phyloP scores from a whole-genome alignment of 2,113 vertebrate genomes.

The Strix aluco region DNA sequence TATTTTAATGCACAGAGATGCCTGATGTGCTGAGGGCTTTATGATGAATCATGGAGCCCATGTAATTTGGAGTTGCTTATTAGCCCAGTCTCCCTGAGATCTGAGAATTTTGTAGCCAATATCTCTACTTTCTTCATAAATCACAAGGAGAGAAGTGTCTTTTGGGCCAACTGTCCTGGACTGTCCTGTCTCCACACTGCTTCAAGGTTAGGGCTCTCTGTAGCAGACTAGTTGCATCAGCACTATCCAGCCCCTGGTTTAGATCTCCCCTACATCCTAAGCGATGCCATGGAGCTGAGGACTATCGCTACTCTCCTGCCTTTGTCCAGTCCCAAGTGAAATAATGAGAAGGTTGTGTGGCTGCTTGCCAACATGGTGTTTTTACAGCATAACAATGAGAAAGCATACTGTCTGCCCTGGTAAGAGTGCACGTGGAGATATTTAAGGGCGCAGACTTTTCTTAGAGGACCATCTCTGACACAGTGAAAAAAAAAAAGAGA shows the following conservation, averaged over 20 bases:
- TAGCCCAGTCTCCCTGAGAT: not conserved
- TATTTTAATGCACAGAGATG: not conserved
- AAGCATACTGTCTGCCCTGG: not conserved
- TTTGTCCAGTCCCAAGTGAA: not conserved
- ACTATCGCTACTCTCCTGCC: not conserved
- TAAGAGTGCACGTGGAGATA: not conserved
- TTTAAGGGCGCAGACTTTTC: not conserved
- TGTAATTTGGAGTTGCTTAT: rapidly evolving
- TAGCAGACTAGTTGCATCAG: not conserved
- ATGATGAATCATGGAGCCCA: not conserved
- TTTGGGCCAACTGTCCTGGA: not conserved
- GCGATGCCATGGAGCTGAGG: not conserved
- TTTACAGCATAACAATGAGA: not conserved
- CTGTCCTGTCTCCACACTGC: not conserved
- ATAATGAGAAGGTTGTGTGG: not conserved
- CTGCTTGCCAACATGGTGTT: not conserved
- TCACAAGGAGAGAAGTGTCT: not conserved
- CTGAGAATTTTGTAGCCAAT: not conserved
- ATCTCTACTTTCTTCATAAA: not conserved
- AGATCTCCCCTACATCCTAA: rapidly evolving
- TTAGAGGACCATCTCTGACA: not conserved
- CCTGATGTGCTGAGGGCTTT: not conserved
- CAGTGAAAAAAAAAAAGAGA: not conserved
- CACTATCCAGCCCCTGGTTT: no score
- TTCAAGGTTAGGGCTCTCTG: not conserved